phyloP scores from a whole-genome alignment of 2,888 invertebrate species.

The Cerceris rybyensis region DNA sequence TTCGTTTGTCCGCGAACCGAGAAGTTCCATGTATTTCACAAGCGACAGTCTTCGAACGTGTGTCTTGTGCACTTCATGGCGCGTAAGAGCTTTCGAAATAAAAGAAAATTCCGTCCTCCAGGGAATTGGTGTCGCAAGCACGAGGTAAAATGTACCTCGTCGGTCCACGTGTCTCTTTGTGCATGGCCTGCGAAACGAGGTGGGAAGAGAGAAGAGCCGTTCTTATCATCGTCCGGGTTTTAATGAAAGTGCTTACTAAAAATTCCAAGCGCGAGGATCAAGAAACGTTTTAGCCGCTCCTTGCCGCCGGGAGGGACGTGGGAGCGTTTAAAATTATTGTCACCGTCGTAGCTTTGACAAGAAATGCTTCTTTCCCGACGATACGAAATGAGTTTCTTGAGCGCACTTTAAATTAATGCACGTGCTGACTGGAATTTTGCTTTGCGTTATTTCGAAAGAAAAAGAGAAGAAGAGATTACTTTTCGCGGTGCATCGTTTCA shows the following conservation, averaged over 20 bases:
- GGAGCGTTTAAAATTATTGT: conserved; percentile 52
- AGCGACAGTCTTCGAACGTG: conserved; percentile 1
- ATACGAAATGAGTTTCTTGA: conserved; percentile 48
- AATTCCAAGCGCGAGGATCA: conserved; percentile 47
- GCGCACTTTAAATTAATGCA: conserved; percentile 22
- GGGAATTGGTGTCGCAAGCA: conserved; percentile 29
- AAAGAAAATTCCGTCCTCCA: conserved; percentile 48
- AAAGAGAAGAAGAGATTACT: neutral
- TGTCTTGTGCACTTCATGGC: conserved; percentile 2
- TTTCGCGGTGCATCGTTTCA: neutral
- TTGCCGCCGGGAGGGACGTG: conserved; percentile 31
- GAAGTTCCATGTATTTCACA: conserved; percentile 36
- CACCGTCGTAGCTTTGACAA: conserved; percentile 23
- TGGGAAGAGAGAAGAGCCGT: conserved; percentile 23
- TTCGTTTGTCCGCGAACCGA: conserved; percentile 43
- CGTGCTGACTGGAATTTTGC: neutral
- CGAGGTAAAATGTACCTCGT: conserved; percentile 27
- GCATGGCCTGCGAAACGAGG: conserved; percentile 41
- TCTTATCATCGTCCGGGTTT: conserved; percentile 46
- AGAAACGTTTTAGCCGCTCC: conserved; percentile 49
- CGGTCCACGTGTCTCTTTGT: conserved; percentile 52
- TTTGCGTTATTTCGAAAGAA: neutral
- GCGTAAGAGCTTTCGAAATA: conserved; percentile 37
- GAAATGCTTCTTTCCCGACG: conserved; percentile 4
- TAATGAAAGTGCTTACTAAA: conserved; percentile 59